Evolutionary conservation across 2,113 vertebrate genomes (phyloP), one percentile per base, ranked within the genome.

Genomic region (Manacus vitellinus): DNA sequence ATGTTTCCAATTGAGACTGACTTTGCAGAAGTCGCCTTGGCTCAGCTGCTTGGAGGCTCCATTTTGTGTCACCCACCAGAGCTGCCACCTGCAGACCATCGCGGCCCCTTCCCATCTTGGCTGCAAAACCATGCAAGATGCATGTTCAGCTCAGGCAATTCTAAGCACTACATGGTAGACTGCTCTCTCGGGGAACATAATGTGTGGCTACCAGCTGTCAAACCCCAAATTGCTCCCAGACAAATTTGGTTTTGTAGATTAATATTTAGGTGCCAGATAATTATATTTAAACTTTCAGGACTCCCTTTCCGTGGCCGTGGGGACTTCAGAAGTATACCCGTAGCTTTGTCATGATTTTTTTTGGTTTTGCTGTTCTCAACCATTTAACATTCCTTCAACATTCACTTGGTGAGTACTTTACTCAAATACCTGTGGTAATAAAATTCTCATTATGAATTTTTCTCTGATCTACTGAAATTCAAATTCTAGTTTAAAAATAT

Each of bases 261-360:
- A 61, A 75, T 93, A 85, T 92, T 89, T 87, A 67, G 94, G 83
- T 85, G 54, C 63, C 58, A 86, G 85, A 54, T 51, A 81, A 59
- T 92, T 59, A 73, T 24, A 33, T 76, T 96, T 52, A 81, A 87
- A 85, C 46, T 71, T 49, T 33, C 54, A 73, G 55, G 43, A 19
- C 30, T 68, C 54, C 25, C 27, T 81, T 88, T 66, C 41, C 5
- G 16, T 14, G 19, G 44, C 44, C 11, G 0, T 35, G 71, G 46
- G 46, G 35, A 49, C 46, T 81, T 70, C 35, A 84, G 78, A 89
- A 62, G 11, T 81, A 35, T 66, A 72, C 74, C 49, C 88, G 51
- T 56, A 83, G 44, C 44, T 93, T 80, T 75, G 66, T 52, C 51
- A 31, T 70, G 5, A n/a, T 91, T 93, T 93, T 95, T 66, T 43